phyloP scores from a whole-genome alignment of 2,113 vertebrate genomes.

The Arothron firmamentum region DNA sequence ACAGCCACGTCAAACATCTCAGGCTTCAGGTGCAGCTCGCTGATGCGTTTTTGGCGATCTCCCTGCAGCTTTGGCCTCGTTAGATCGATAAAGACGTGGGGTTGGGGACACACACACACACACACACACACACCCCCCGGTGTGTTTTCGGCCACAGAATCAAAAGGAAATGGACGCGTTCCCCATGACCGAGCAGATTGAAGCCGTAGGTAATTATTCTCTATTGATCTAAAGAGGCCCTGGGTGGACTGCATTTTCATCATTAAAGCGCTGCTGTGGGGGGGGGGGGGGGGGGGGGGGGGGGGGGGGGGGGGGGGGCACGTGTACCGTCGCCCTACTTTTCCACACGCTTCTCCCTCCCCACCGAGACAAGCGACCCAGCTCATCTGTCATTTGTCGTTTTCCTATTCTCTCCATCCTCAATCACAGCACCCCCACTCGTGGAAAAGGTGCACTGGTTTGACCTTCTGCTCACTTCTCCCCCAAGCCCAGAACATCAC shows the following conservation, averaged over 20 bases:
- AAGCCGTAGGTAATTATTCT: constrained; percentile 43
- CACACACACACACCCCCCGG: constrained; percentile 36
- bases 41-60: constrained; percentile 9
- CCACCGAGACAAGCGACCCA: constrained; percentile 65
- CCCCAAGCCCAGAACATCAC: background rate
- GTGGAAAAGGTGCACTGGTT: constrained; percentile 12
- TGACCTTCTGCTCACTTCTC: constrained; percentile 17
- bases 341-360: constrained; percentile 46
- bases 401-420: constrained; percentile 18
- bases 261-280: constrained; percentile 7
- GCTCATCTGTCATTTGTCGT: constrained; percentile 44
- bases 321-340: constrained; percentile 72
- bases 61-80: constrained; percentile 22
- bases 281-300: too few relatives aligned
- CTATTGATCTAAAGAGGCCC: constrained; percentile 32
- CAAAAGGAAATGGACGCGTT: constrained; percentile 31
- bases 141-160: constrained; percentile 28
- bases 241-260: constrained; percentile 20
- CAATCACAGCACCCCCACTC: constrained; percentile 14
- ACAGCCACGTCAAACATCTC: constrained; percentile 5
- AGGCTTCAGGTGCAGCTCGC: constrained; percentile 13
- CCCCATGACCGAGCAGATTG: constrained; percentile 32
- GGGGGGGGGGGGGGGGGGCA: constrained; percentile 24
- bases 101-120: constrained; percentile 5
- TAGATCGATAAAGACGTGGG: constrained; percentile 22